These are phyloP conservation scores for Zoroaster sp. DNA, from an alignment of 53 echinoderm and acorn worm species.

Conservation along the genomic window DNA sequence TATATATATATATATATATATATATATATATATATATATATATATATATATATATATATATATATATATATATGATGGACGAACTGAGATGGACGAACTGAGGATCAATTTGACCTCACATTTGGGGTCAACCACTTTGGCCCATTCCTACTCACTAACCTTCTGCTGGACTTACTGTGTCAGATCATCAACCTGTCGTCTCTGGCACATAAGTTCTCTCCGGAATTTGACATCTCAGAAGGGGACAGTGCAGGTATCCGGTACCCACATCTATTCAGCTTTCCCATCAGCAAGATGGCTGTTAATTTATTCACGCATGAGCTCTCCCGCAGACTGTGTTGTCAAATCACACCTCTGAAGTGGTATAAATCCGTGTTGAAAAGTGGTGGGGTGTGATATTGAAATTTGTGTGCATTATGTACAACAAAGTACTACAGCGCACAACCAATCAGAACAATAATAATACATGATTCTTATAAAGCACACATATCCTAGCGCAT, in stretches of 20 bases:
- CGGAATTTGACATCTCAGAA: constrained; percentile 2
- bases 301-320: constrained; percentile 34
- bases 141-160: constrained; percentile 31
- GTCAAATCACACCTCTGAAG: no score
- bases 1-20: no score
- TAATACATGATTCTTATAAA: no score
- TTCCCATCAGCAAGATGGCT: constrained; percentile 41
- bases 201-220: constrained; percentile 30
- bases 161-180: constrained; percentile 9
- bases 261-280: constrained; percentile 11
- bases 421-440: no score
- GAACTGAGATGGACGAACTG: constrained; percentile 9
- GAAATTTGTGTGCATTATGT: no score
- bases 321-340: constrained; percentile 10
- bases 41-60: no score
- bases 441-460: no score
- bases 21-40: no score
- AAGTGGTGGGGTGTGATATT: no score
- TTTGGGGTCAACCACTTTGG: constrained; percentile 48
- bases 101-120: constrained; percentile 30
- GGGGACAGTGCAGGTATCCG: not conserved
- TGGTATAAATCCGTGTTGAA: no score
- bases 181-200: constrained; percentile 30
- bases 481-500: no score
- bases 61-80: no score